Evolutionary conservation across 1,140 invertebrate species (phyloP).

Genomic region (Caerostris extrusa): DNA sequence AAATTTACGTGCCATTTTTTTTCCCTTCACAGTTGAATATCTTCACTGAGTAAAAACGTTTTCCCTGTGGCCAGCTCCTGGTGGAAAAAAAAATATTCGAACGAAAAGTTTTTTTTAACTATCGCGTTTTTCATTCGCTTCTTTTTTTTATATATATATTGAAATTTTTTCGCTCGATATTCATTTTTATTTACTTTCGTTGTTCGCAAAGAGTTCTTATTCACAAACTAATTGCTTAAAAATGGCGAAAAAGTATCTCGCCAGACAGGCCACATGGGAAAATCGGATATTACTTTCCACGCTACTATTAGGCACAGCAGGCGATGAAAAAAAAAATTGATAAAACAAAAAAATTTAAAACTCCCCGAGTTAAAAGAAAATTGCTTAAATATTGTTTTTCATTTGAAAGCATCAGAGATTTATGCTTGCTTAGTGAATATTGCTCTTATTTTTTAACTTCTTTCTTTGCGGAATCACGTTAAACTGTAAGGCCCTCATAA

Average conservation of each 20-base stretch:
- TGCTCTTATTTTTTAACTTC: background rate
- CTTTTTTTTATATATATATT: background rate
- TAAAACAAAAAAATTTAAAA: background rate
- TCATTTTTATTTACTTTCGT: background rate
- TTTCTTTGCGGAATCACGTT: too few relatives aligned
- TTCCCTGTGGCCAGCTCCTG: background rate
- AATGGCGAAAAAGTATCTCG: background rate
- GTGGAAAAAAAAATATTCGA: background rate
- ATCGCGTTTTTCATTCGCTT: background rate
- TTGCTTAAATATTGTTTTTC: background rate
- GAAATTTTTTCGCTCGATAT: background rate
- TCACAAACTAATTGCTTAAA: conserved; percentile 28
- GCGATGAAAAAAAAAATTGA: background rate
- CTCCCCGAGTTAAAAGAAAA: background rate
- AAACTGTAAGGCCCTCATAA: too few relatives aligned
- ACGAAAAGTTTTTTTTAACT: background rate
- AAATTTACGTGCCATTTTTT: background rate
- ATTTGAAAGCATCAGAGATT: background rate
- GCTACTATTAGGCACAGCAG: background rate
- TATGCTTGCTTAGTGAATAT: background rate
- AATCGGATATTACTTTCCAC: conserved; percentile 19
- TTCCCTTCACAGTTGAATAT: background rate
- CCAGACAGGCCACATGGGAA: background rate
- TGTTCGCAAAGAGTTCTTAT: background rate
- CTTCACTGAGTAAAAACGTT: background rate